A percentile compares a stretch with the other conserved stretches of the same genome.
Evolutionary conservation across 1,140 invertebrate species (phyloP).

Genomic region (Scaptomyza montana): DNA sequence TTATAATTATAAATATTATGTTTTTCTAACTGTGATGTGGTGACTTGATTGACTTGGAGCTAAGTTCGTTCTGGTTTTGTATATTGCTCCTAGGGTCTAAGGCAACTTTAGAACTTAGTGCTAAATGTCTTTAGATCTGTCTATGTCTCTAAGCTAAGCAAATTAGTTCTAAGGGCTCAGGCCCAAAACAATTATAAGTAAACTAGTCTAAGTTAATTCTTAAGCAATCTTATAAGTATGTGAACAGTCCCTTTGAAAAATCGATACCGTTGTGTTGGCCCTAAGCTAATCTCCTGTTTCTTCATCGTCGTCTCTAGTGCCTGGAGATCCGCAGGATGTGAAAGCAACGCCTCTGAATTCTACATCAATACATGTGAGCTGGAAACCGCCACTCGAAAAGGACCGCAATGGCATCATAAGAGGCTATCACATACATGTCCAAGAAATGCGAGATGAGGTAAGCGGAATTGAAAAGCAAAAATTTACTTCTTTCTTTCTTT

Average conservation of each 20-base stretch:
- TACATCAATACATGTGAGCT: conserved; percentile 94
- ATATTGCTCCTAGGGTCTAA: conserved; percentile 60
- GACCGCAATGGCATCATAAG: conserved; percentile 98
- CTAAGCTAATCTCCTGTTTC: conserved; percentile 61
- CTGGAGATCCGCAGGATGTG: conserved; percentile 96
- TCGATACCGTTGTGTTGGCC: conserved; percentile 32
- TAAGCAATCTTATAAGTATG: conserved; percentile 30
- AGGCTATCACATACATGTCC: conserved; percentile 97
- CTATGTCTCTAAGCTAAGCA: conserved; percentile 50
- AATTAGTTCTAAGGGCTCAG: conserved; percentile 36
- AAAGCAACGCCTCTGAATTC: conserved; percentile 94
- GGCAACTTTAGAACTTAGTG: conserved; percentile 49
- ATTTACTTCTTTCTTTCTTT: too few species aligned
- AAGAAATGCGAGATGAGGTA: conserved; percentile 94
- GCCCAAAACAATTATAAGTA: conserved; percentile 4
- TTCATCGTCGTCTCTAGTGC: conserved; percentile 89
- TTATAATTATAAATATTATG: conserved; percentile 27
- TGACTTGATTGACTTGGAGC: conserved; percentile 66
- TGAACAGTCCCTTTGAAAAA: not conserved
- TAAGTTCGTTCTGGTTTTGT: conserved; percentile 67
- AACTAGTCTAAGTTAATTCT: conserved; percentile 40
- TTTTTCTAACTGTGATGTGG: conserved; percentile 73
- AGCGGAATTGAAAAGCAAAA: conserved; percentile 25
- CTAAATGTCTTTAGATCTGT: conserved; percentile 43
- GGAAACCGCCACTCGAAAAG: conserved; percentile 94